A percentile compares a stretch with the other conserved stretches of the same genome.
phyloP scores from a whole-genome alignment of 92 coral and sea anemone species.

The Muricea muricata region DNA sequence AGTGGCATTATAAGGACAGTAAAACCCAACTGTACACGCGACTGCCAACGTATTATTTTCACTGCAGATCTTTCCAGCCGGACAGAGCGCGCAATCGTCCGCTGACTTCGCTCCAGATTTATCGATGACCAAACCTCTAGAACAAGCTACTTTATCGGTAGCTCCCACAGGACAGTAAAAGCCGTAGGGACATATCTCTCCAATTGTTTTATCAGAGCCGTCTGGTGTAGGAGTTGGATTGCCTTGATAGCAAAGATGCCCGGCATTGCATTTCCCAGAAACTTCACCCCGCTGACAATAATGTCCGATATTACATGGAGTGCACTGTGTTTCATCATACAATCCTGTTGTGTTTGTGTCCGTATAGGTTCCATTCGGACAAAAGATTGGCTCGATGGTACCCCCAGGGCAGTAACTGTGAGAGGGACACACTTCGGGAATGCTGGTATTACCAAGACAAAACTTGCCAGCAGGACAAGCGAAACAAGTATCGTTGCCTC shows the following conservation, averaged over 20 bases:
- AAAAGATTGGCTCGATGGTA: constrained; percentile 76
- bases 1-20: constrained; percentile 87
- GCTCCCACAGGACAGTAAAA: constrained; percentile 90
- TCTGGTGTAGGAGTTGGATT: constrained; percentile 89
- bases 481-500: constrained; percentile 63
- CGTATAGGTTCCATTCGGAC: constrained; percentile 95
- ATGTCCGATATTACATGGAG: constrained; percentile 79
- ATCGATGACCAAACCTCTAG: constrained; percentile 79
- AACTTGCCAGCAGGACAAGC: constrained; percentile 82
- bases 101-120: constrained; percentile 77
- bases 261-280: constrained; percentile 78
- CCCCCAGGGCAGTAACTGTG: constrained; percentile 78
- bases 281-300: constrained; percentile 89
- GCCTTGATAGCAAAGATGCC: constrained; percentile 81
- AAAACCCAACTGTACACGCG: constrained; percentile 85
- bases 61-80: constrained; percentile 92
- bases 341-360: constrained; percentile 64
- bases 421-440: constrained; percentile 81
- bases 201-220: constrained; percentile 73
- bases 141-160: constrained; percentile 59
- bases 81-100: constrained; percentile 80
- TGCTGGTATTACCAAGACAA: constrained; percentile 85
- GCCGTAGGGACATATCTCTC: constrained; percentile 81
- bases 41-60: constrained; percentile 81
- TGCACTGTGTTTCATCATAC: constrained; percentile 69